Base-by-base conservation (phyloP, 2,888 invertebrate species). In the Drosophila robusta region DNA sequence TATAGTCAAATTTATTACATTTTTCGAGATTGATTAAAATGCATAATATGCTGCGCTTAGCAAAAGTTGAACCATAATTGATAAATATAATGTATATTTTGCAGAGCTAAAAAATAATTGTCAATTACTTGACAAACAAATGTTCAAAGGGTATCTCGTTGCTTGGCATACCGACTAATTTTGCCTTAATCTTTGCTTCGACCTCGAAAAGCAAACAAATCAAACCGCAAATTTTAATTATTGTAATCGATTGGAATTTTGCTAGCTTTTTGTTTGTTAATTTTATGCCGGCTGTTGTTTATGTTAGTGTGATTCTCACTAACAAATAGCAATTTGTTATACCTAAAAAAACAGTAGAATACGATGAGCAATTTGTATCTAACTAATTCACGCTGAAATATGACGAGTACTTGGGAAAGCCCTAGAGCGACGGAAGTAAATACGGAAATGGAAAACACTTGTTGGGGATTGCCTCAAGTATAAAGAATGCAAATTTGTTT, bases 211-310 rank as follows among this genome's bases (percentile, higher is more conserved):
- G 50, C 36, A 56, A 41, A 41, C 54, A 61, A 61, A 42, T 29
- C 7, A 50, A 69, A 62, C 71, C 61, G 57, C 65, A 76, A 79
- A 69, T 62, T 45, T 47, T 65, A 79, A 69, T 62, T 45, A 50
- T 65, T 69, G 77, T 52, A 61, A 69, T 77, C 46, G 22, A 64
- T 12, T 51, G 50, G 49, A 56, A 71, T 60, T 58, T 47, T 1
- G 36, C 5, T 7, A n/a, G 36, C n/a, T 29, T 7, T 29, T 29
- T 8, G 5, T 7, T 29, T 29, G 2, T 18, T 18, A 18, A 18
- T 18, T 18, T 18, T 18, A 32, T 11, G 11, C 32, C 11, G 9
- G 2, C 18, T 18, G 18, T 11, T 32, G 3, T 32, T 11, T 32
- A 56, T n/a, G 2, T 12, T 52, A 5, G 14, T 51, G 34, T 39